Evolutionary conservation across 1,140 invertebrate genomes (phyloP), one percentile per base, ranked within the genome.

Genomic region (Trichonephila clavipes): DNA sequence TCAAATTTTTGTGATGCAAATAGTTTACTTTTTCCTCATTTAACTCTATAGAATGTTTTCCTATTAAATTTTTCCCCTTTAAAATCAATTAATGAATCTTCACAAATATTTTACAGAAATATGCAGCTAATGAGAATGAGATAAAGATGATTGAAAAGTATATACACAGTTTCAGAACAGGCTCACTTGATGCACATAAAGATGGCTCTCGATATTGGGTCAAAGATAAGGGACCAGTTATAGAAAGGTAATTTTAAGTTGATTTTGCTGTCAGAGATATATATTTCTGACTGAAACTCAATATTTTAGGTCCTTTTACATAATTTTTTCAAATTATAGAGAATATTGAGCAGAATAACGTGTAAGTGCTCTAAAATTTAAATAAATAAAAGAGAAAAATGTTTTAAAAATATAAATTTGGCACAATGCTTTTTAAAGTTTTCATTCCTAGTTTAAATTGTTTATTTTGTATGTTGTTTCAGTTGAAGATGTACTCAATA

Each of bases 161-260:
- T 95, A 96, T 98, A 5, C 97, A 97, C 82, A 98, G 97, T 95
- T 99, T 99, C 95, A 96, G 95, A 66, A 97, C 97, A 93, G 99
- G 99, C n/a, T 97, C 97, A 28, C 96, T 99, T 61, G 96, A 97
- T 94, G 98, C 97, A 94, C 99, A 99, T 95, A 99, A 99, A 96
- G 97, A 99, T 95, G 98, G 98, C 0, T 98, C 98, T 16, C 96
- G 97, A 83, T 97, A 96, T 95, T 99, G 99, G 99, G 98, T 99
- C 87, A 97, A 98, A 95, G 98, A 99, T 95, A 98, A 98, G 96
- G 97, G 97, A 93, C 98, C 98, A n/a, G 97, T 98, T 89, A 97
- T 99, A 95, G 98, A 99, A 96, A 98, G 97, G 96, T 97, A 96
- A n/a, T n/a, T 2, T 14, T 69, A 12, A 28, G n/a, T 21, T 59